A percentile compares a stretch with the other conserved stretches of the same genome.
Evolutionary conservation across 1,140 invertebrate genomes (phyloP).

Genomic region (Leptinotarsa texana): DNA sequence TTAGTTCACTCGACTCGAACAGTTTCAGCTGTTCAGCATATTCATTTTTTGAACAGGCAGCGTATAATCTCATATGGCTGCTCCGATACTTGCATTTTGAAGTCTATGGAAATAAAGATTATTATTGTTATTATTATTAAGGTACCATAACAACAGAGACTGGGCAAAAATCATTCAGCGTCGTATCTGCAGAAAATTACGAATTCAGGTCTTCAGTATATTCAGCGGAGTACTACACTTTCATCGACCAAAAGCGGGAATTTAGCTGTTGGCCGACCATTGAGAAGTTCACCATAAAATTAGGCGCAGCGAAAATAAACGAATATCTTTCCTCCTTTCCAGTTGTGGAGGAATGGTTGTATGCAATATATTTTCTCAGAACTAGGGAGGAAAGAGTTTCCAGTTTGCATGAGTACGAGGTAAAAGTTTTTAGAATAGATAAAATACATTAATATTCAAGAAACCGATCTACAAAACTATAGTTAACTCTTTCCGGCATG

Average conservation of each 20-base stretch:
- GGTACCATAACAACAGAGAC: background rate
- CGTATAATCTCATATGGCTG: too few species aligned
- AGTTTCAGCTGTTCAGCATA: too few species aligned
- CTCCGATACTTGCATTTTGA: too few species aligned
- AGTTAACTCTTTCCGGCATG: too few species aligned
- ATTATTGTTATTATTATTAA: background rate
- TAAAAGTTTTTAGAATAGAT: constrained; percentile 1
- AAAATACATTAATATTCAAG: too few species aligned
- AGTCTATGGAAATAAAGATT: too few species aligned
- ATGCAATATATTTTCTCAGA: constrained; percentile 34
- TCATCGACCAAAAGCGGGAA: constrained; percentile 8
- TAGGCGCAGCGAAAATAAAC: constrained; percentile 33
- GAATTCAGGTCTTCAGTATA: background rate
- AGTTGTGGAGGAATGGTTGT: constrained; percentile 36
- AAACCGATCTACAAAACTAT: too few species aligned
- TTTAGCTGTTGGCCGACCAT: constrained; percentile 31
- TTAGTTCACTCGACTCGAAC: too few species aligned
- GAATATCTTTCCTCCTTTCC: constrained; percentile 32
- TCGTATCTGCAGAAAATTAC: background rate
- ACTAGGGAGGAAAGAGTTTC: constrained; percentile 1
- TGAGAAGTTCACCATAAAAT: constrained; percentile 27
- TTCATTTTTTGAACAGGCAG: too few species aligned
- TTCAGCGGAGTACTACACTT: background rate
- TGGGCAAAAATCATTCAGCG: background rate
- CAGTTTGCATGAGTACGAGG: constrained; percentile 29